Conservation (phyloP, 2,888 invertebrate species). For the Agrotis puta region DNA sequence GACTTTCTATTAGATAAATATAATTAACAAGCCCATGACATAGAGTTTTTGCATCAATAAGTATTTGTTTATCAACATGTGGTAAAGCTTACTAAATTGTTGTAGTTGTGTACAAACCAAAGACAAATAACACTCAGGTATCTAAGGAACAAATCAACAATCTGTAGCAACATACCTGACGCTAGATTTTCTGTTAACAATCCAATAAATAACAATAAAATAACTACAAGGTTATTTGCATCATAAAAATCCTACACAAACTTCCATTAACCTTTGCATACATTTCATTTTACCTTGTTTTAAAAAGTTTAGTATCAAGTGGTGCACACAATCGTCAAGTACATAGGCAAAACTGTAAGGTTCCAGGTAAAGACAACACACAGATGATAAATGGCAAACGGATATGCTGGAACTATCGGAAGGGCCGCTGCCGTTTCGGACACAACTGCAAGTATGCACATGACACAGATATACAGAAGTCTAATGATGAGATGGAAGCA, state of each 20-base stretch:
- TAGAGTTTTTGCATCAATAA: slow-evolving; percentile 16
- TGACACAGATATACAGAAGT: slow-evolving; percentile 95
- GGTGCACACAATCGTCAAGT: slow-evolving; percentile 90
- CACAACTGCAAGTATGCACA: slow-evolving; percentile 98
- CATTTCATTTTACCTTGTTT: slow-evolving; percentile 42
- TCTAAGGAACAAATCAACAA: slow-evolving; percentile 28
- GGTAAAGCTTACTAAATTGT: not conserved
- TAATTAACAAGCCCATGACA: slow-evolving; percentile 38
- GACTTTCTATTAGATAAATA: slow-evolving; percentile 81
- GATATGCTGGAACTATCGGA: slow-evolving; percentile 98
- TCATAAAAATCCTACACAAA: not conserved
- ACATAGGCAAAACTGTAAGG: slow-evolving; percentile 91
- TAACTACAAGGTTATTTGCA: not conserved
- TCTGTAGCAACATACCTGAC: not conserved
- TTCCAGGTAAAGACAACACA: slow-evolving; percentile 93
- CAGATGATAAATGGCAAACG: slow-evolving; percentile 96
- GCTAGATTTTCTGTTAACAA: not conserved
- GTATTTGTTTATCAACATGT: slow-evolving; percentile 17
- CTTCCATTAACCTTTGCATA: slow-evolving; percentile 21
- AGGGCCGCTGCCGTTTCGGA: slow-evolving; percentile 97
- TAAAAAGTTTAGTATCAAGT: slow-evolving; percentile 77
- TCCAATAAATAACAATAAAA: not conserved
- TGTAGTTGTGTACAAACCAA: slow-evolving; percentile 7
- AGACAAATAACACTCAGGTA: slow-evolving; percentile 5
- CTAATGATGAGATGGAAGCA: slow-evolving; percentile 90